Conservation (phyloP, 2,113 vertebrate species). For the Genyomyrus donnyi region DNA sequence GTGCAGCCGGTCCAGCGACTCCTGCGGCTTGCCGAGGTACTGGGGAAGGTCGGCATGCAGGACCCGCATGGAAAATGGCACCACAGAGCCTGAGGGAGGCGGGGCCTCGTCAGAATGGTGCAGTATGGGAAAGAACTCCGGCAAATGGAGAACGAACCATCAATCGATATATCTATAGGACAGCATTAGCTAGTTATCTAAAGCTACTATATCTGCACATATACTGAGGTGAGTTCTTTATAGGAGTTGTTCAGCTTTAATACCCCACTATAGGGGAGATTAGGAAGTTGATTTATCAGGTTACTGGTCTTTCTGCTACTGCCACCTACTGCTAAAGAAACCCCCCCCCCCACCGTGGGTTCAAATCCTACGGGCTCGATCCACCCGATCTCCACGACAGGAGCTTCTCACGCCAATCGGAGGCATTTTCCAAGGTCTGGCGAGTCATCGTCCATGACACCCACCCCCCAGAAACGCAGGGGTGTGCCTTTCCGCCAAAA, state of each 20-base stretch:
- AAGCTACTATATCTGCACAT: not conserved
- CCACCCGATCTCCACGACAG: not conserved
- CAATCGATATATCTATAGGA: not conserved
- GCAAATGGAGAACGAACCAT: not conserved
- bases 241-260: not conserved
- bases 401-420: not conserved
- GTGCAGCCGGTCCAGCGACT: slow-evolving; percentile 86
- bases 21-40: slow-evolving; percentile 85
- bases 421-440: not conserved
- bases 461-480: not conserved
- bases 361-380: not conserved
- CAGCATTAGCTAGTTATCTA: not conserved
- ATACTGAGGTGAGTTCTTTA: not conserved
- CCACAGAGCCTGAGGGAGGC: slow-evolving; percentile 80
- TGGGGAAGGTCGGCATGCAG: slow-evolving; percentile 91
- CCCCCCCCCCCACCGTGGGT: not conserved
- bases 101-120: not conserved
- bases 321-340: not conserved
- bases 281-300: not conserved
- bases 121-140: not conserved
- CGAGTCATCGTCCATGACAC: not conserved
- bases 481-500: not conserved
- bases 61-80: slow-evolving; percentile 93
- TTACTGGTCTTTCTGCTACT: not conserved
- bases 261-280: not conserved